Percentiles rank a stretch among this genome's conserved stretches.
These are phyloP conservation scores for Byasa hedistus DNA, from an alignment of 2,888 invertebrate genomes.

Conservation along the genomic window DNA sequence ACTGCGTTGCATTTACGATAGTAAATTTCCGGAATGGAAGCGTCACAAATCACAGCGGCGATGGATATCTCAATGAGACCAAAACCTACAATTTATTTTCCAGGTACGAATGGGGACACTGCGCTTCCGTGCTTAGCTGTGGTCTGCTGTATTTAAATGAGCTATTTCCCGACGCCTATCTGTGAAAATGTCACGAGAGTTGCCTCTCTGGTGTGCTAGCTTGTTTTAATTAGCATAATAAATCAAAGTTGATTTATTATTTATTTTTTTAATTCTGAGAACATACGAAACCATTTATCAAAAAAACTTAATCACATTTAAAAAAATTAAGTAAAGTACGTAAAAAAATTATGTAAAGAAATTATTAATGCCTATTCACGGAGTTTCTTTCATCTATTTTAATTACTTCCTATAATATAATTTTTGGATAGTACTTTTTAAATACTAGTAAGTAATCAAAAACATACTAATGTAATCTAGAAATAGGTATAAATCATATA, in stretches of 20 bases:
- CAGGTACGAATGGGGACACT: conserved; percentile 30
- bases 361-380: no score
- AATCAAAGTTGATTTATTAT: not conserved
- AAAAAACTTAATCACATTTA: not conserved
- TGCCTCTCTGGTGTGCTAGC: conserved; percentile 15
- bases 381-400: no score
- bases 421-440: no score
- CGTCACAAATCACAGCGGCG: conserved; percentile 13
- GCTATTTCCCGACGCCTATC: conserved; percentile 61
- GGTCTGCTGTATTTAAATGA: conserved; percentile 67
- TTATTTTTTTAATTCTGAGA: not conserved
- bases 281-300: not conserved
- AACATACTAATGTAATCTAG: no score
- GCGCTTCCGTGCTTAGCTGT: conserved; percentile 54
- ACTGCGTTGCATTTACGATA: not conserved
- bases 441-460: no score
- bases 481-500: no score
- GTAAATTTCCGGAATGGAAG: conserved; percentile 5
- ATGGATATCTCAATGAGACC: conserved; percentile 5
- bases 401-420: no score
- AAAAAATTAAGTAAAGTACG: no score
- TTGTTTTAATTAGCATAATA: conserved; percentile 14
- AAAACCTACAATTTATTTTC: conserved; percentile 21
- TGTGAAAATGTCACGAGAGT: conserved; percentile 50
- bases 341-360: no score